These are phyloP conservation scores for Batillaria attramentaria DNA, from an alignment of 1,140 invertebrate species.

Conservation along the genomic window DNA sequence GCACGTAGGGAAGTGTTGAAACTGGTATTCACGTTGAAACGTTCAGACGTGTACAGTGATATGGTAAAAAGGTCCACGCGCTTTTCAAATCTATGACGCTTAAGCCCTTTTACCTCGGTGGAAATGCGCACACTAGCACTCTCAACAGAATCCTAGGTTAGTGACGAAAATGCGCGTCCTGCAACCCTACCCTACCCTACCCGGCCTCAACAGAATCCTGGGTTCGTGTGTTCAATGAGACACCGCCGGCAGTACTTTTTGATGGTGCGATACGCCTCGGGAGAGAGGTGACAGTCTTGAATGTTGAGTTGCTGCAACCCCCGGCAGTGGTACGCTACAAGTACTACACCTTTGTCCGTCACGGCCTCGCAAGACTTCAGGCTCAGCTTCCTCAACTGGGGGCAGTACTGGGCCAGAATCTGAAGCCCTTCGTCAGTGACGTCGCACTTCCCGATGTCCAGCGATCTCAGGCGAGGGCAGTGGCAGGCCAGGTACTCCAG, in stretches of 20 bases:
- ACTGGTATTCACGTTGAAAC: too few species aligned
- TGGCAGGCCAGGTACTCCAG: conserved; percentile 86
- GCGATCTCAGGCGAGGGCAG: conserved; percentile 85
- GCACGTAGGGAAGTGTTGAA: too few species aligned
- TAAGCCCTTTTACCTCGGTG: not conserved
- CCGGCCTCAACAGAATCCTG: conserved; percentile 77
- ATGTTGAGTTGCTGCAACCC: conserved; percentile 92
- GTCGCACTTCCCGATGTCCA: conserved; percentile 94
- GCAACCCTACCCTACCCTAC: not conserved
- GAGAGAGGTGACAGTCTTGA: conserved; percentile 87
- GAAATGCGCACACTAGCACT: too few species aligned
- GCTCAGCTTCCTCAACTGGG: conserved; percentile 90
- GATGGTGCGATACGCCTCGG: conserved; percentile 90
- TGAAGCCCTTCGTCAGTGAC: conserved; percentile 89
- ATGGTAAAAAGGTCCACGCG: not conserved
- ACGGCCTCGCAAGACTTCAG: conserved; percentile 91
- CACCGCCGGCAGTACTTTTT: conserved; percentile 92
- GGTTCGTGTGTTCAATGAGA: conserved; percentile 95
- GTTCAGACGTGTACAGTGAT: too few species aligned
- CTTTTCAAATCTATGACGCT: not conserved
- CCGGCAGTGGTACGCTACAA: conserved; percentile 85
- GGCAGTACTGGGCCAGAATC: conserved; percentile 88
- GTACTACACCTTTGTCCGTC: conserved; percentile 88
- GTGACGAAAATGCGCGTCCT: not conserved
- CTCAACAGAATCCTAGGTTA: not conserved